Conservation (phyloP, 2,113 vertebrate species). For the Tapirus terrestris region DNA sequence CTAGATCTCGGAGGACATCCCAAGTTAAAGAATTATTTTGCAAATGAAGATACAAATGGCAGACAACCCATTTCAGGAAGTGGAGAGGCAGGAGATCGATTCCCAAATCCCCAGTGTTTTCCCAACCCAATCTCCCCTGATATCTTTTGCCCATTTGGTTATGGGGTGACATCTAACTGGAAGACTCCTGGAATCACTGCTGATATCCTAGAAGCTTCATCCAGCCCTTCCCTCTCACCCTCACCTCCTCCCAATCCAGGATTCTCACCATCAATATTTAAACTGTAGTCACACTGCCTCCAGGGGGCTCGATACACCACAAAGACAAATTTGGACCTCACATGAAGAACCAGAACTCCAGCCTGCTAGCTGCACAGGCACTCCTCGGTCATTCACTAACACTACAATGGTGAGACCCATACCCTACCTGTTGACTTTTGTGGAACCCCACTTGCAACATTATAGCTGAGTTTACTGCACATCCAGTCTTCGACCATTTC, state of each 20-base stretch:
- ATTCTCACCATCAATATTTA: background rate
- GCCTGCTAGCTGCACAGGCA: background rate
- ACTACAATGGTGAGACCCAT: background rate
- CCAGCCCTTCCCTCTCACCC: background rate
- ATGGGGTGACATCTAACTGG: background rate
- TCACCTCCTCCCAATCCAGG: background rate
- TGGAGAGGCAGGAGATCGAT: background rate
- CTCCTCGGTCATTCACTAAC: background rate
- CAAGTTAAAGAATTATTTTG: background rate
- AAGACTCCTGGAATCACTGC: background rate
- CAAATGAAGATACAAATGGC: background rate
- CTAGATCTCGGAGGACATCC: background rate
- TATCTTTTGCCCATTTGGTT: no score
- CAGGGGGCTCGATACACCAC: background rate
- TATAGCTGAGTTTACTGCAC: background rate
- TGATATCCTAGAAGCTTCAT: background rate
- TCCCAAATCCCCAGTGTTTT: background rate
- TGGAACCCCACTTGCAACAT: background rate
- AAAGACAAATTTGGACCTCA: background rate
- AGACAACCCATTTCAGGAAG: background rate
- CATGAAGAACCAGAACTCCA: background rate
- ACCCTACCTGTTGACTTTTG: background rate
- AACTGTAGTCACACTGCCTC: background rate
- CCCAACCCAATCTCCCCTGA: background rate
- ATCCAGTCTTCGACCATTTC: background rate